A percentile compares a stretch with the other conserved stretches of the same genome.
These are phyloP conservation scores for Tapirus terrestris DNA, from an alignment of 2,113 vertebrate genomes.

Conservation along the genomic window DNA sequence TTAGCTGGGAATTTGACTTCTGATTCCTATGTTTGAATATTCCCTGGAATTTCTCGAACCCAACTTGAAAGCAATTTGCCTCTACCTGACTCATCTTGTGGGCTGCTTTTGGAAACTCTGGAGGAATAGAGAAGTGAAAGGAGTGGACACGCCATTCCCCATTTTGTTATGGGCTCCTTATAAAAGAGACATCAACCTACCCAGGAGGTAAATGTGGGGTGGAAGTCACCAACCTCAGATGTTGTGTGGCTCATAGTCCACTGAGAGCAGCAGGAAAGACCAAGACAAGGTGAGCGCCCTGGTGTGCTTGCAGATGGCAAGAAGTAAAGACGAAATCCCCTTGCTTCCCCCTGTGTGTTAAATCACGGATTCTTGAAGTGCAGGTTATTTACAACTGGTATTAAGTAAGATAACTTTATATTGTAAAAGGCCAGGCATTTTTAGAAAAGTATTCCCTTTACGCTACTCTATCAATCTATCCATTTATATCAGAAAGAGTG, in stretches of 20 bases:
- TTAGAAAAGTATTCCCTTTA: not conserved
- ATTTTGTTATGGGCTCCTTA: not conserved
- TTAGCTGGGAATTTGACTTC: not conserved
- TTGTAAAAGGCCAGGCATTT: not conserved
- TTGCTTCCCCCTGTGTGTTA: not conserved
- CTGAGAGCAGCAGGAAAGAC: not conserved
- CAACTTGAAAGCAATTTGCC: not conserved
- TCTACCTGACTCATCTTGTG: not conserved
- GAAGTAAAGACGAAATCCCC: not conserved
- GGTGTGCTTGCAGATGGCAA: not conserved
- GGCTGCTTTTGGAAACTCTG: not conserved
- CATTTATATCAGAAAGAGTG: not conserved
- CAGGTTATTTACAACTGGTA: not conserved
- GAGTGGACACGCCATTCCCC: accelerated
- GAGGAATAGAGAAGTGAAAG: not conserved
- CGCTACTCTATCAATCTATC: not conserved
- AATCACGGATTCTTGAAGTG: not conserved
- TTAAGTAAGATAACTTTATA: not conserved
- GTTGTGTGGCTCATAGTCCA: not conserved
- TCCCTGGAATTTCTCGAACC: not conserved
- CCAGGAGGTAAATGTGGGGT: not conserved
- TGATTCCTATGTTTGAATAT: not conserved
- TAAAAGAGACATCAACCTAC: not conserved
- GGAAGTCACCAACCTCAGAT: not conserved
- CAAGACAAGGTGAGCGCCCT: not conserved